Base-by-base conservation (phyloP, 2,113 vertebrate species). In the Nesogale talazaci region DNA sequence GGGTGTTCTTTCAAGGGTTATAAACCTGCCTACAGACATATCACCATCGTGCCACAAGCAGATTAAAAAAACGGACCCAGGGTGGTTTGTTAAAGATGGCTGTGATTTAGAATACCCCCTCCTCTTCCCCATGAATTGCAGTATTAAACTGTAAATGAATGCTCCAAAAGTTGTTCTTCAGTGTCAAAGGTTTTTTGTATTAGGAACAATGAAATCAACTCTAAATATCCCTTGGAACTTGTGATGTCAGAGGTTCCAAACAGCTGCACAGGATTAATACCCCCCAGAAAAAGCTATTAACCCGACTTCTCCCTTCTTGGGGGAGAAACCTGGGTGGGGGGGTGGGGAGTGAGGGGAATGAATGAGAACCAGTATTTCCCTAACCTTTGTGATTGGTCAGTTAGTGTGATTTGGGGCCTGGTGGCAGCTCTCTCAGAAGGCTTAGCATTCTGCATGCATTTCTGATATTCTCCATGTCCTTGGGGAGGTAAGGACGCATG, bases 21-120 rank as follows among this genome's bases (percentile, higher is more conserved):
- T 56, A 79, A 93, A 75, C 42, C 61, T 25, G 63, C 79, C 69
- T 77, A 20, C 46, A 94, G 23, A 83, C 79, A 63, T 92, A 78
- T 69, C 46, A 83, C 0, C 36, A 74, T 40, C 76, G n/a, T 90
- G 74, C 91, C 56, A 78, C 31, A 80, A 78, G 25, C 27, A 86
- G 72, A 70, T 83, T 52, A 69, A 91, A 93, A 63, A 65, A 91
- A 76, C 29, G 56, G 11, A 38, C 34, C 70, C 38, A 10, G 77
- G 59, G 59, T 61, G 23, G 19, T 4, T 61, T 61, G 17, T 61
- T 61, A 61, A 61, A 61, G 23, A 61, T 22, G 23, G 23, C 23
- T 61, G 29, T 1, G 38, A 17, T 79, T 2, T 77, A 29, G 86
- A 34, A 20, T 76, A 11, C 16, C 6, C 70, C 56, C 38, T 83